These are phyloP conservation scores for Eublepharis macularius DNA, from an alignment of 2,113 vertebrate genomes.

Conservation along the genomic window DNA sequence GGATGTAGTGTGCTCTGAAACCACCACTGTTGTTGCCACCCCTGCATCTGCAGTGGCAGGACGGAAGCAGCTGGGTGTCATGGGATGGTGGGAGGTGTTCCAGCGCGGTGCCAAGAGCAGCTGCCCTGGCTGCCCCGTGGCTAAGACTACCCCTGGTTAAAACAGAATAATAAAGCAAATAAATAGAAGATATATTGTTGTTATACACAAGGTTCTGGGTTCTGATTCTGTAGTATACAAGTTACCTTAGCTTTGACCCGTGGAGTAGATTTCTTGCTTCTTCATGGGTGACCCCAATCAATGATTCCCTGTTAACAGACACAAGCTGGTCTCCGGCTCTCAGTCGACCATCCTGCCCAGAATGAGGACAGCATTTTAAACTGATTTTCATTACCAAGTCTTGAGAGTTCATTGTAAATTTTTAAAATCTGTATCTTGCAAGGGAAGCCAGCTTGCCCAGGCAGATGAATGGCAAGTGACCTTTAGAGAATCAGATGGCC, in stretches of 20 bases:
- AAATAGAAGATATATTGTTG: not conserved
- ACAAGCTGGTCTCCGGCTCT: constrained; percentile 92
- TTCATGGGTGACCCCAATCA: constrained; percentile 91
- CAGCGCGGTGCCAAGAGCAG: too few species aligned
- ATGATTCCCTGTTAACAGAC: constrained; percentile 92
- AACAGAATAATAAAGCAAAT: not conserved
- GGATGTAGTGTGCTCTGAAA: too few species aligned
- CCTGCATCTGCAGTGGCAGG: too few species aligned
- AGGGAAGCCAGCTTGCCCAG: not conserved
- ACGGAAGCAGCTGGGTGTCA: too few species aligned
- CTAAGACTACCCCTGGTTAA: too few species aligned
- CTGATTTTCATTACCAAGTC: not conserved
- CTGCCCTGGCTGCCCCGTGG: too few species aligned
- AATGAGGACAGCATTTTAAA: constrained; percentile 7
- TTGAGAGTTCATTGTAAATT: not conserved
- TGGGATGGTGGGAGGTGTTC: too few species aligned
- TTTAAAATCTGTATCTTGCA: not conserved
- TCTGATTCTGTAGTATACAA: not conserved
- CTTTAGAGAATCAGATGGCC: not conserved
- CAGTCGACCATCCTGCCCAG: constrained; percentile 87
- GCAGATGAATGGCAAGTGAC: not conserved
- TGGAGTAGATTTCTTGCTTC: constrained; percentile 87
- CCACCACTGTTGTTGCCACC: too few species aligned
- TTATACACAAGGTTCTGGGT: not conserved
- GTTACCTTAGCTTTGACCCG: constrained; percentile 84